Base-by-base conservation (phyloP, 2,113 vertebrate species). In the Plestiodon gilberti region DNA sequence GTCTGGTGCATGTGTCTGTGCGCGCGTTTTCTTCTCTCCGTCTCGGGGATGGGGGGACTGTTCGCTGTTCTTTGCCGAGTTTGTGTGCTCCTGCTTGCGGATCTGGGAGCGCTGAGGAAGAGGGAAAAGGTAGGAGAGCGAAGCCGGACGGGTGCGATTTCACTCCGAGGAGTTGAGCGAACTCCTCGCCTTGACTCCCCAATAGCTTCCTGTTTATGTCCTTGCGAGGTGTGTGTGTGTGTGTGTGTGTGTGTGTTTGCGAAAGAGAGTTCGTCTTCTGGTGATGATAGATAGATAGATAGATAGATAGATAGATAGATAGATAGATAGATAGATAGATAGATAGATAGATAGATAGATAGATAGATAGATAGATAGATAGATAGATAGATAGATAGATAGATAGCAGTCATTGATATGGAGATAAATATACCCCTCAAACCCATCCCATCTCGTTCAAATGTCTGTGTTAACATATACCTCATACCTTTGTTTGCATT, bases 51-150 rank as follows among this genome's bases (percentile, higher is more conserved):
- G 91, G 59, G 94, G 91, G 92, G 84, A 84, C 90, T 94, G 92
- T 94, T 94, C 90, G 91, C 92, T 94, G 94, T 76, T 94, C 95
- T 95, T 93, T 89, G 89, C 90, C 90, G 78, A 96, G 94, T 97
- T 96, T 92, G 33, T 91, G 91, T 93, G 94, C 85, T 94, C 93
- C 94, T 88, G 94, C 90, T 91, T 88, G 78, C 94, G 90, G 94
- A 59, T 92, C 93, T 83, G 81, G 83, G 88, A 22, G 86, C 8
- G 89, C 67, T 14, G 85, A 83, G 30, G 48, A 55, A 78, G 84
- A 75, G 89, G 79, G 88, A 73, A 76, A 92, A 93, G 89, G 88
- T 90, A 93, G 89, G 91, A 88, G 78, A 23, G 43, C 43, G 74
- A 4, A 28, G 20, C 10, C 23, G 23, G 43, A n/a, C 70, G 62